These are phyloP conservation scores for Boulengeromyrus knoepffleri DNA, from an alignment of 2,113 vertebrate genomes.

Conservation along the genomic window DNA sequence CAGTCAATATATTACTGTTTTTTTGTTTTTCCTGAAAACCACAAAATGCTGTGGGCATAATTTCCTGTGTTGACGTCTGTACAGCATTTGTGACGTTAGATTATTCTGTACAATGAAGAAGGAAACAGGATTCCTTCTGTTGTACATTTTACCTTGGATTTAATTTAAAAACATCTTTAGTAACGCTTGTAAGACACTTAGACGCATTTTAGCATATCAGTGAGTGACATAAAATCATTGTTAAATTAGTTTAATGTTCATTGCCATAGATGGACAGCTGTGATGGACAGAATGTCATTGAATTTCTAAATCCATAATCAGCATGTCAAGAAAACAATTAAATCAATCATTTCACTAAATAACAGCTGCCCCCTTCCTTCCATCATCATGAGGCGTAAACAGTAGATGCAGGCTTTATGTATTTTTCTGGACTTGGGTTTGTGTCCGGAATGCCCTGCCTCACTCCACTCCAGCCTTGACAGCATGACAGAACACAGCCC, in stretches of 20 bases:
- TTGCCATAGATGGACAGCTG: not conserved
- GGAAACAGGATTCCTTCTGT: not conserved
- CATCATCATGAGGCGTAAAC: not conserved
- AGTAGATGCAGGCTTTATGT: not conserved
- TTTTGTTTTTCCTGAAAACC: not conserved
- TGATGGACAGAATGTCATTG: not conserved
- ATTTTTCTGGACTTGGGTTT: not conserved
- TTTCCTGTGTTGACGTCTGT: not conserved
- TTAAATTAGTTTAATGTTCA: not conserved
- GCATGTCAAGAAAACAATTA: not conserved
- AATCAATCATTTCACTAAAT: not conserved
- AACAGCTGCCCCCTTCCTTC: not conserved
- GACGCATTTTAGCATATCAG: not conserved
- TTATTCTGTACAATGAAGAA: not conserved
- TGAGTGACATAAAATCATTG: not conserved
- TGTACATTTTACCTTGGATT: conserved; percentile 2
- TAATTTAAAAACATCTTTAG: not conserved
- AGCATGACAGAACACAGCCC: not conserved
- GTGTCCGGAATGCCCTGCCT: not conserved
- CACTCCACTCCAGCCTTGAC: not conserved
- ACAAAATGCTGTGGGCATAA: not conserved
- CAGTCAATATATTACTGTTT: not conserved
- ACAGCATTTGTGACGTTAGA: conserved; percentile 4
- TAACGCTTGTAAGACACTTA: not conserved
- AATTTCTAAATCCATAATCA: not conserved